Evolutionary conservation across 2,888 invertebrate genomes (phyloP).

Genomic region (Sinotaia quadrata): DNA sequence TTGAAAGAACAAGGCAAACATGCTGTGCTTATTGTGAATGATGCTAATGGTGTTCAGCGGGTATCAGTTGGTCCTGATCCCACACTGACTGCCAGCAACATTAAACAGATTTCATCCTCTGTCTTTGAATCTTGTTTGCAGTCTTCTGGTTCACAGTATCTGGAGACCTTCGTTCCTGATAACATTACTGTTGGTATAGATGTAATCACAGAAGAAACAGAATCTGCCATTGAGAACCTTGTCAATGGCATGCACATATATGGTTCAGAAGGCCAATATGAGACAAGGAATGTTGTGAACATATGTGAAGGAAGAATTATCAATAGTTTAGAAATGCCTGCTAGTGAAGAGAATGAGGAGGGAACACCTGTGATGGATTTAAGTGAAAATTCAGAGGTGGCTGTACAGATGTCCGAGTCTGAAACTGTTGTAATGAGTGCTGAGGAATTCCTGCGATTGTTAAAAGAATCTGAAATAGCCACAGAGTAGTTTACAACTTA

Average conservation of each 20-base stretch:
- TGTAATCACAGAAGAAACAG: not conserved
- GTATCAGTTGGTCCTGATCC: not conserved
- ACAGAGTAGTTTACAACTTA: not conserved
- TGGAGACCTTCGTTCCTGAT: not conserved
- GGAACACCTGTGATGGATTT: not conserved
- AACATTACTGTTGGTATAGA: not conserved
- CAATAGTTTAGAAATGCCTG: too few species aligned
- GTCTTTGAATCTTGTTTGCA: not conserved
- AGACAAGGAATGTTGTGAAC: too few species aligned
- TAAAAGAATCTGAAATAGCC: not conserved
- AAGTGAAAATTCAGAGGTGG: not conserved
- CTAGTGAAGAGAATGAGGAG: too few species aligned
- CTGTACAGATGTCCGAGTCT: not conserved
- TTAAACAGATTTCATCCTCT: too few species aligned
- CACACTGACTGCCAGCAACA: too few species aligned
- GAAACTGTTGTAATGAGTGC: not conserved
- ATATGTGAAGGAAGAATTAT: too few species aligned
- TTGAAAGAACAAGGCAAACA: not conserved
- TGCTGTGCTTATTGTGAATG: not conserved
- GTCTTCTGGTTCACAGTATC: not conserved
- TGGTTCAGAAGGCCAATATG: too few species aligned
- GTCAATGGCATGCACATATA: conserved; percentile 4
- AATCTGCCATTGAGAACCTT: not conserved
- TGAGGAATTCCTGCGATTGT: not conserved
- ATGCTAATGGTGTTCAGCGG: not conserved